Evolutionary conservation across 2,113 vertebrate genomes (phyloP), one percentile per base, ranked within the genome.

Genomic region (Melanocharis versteri): DNA sequence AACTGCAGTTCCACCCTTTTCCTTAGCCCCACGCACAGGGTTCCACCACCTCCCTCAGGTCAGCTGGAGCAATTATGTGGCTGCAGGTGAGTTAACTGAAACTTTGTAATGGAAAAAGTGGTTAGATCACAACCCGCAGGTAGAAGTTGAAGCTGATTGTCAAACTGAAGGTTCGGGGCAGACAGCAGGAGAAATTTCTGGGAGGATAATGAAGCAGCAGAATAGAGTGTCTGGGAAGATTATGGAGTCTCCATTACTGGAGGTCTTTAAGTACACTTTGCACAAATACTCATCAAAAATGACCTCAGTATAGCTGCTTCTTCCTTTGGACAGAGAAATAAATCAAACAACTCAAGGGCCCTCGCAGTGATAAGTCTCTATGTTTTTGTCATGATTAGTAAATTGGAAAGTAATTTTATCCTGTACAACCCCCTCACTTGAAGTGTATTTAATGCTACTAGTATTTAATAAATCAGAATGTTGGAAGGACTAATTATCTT

Each of bases 251-350:
- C 81, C 28, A 45, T 91, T 82, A 71, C 78, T 60, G 87, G 69
- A 90, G 69, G 57, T 93, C 65, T 76, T 81, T 51, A 75, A 84
- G 69, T 42, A 79, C 19, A 28, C 27, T 82, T 92, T 62, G n/a
- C 47, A 78, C 77, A 93, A 89, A 91, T 91, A 84, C 45, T 93
- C 57, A 71, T 87, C 78, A 89, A 51, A 71, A 97, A 71, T 48
- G 0, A 82, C 60, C 88, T 75, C 64, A 47, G 27, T 37, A 44
- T 13, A 79, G 61, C 61, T 87, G 69, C 56, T 79, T 56, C 77
- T 73, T 93, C 68, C 64, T 93, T 82, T 45, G 61, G 64, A 58
- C 61, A 85, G 30, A 37, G 31, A 75, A 91, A 93, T 90, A 85
- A 84, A 95, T 85, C 84, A 76, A 89, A 48, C 21, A 2, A 53